phyloP scores from a whole-genome alignment of 2,888 invertebrate species.

The Tetanocera ferruginea region DNA sequence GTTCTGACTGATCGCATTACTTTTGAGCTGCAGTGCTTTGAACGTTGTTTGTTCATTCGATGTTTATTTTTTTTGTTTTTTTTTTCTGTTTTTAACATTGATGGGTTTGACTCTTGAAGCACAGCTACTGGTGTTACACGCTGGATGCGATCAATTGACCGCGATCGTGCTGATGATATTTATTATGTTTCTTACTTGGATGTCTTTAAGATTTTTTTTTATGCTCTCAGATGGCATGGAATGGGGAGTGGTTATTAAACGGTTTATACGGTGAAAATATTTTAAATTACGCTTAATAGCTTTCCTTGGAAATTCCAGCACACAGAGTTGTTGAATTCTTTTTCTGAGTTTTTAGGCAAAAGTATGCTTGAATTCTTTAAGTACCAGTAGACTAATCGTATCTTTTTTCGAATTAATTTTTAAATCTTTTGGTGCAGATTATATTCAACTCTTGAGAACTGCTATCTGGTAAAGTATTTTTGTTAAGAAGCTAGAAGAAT shows the following conservation, averaged over 20 bases:
- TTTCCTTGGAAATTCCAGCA: too few species aligned
- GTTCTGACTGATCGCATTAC: neutral
- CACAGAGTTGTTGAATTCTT: too few species aligned
- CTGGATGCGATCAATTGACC: neutral
- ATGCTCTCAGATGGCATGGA: neutral
- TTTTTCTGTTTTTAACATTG: neutral
- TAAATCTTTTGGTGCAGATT: too few species aligned
- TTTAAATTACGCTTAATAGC: too few species aligned
- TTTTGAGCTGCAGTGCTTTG: neutral
- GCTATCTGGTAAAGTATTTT: too few species aligned
- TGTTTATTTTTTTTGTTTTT: neutral
- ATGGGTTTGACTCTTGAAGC: constrained; percentile 21
- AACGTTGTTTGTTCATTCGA: neutral
- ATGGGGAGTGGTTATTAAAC: neutral
- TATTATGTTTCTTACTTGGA: neutral
- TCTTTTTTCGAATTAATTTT: too few species aligned
- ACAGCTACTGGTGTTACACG: constrained; percentile 34
- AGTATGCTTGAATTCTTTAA: too few species aligned
- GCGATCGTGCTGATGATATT: constrained; percentile 20
- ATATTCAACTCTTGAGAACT: too few species aligned
- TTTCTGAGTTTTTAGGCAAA: too few species aligned
- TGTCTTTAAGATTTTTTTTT: neutral
- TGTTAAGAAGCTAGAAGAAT: too few species aligned
- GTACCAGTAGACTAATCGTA: too few species aligned
- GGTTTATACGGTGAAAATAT: too few species aligned